A percentile compares a stretch with the other conserved stretches of the same genome.
phyloP scores from a whole-genome alignment of 30 jellyfish, hydroid and myxozoan species.

The Pelagia noctiluca region DNA sequence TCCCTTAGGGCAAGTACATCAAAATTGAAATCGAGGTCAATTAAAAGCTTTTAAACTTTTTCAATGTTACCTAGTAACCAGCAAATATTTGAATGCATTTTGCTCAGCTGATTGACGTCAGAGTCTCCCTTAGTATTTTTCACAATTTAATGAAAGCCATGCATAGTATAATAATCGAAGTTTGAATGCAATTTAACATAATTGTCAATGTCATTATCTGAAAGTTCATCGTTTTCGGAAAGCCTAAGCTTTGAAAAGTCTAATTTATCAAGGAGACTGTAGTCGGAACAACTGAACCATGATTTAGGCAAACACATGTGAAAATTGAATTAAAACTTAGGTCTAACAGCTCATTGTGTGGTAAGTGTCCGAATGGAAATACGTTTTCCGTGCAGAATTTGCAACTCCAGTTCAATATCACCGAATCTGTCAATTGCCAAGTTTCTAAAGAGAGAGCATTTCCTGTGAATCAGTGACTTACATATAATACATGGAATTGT shows the following conservation, averaged over 20 bases:
- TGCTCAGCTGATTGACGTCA: constrained; percentile 1
- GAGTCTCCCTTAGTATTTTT: not conserved
- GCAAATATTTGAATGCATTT: not conserved
- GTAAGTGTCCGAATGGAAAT: not conserved
- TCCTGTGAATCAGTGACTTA: not conserved
- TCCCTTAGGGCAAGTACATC: not conserved
- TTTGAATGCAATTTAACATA: not conserved
- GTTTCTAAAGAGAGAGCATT: constrained; percentile 1
- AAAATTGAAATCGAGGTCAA: not conserved
- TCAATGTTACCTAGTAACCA: not conserved
- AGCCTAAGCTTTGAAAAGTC: constrained; percentile 1
- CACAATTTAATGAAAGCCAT: not conserved
- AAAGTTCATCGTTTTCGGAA: not conserved
- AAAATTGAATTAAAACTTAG: not conserved
- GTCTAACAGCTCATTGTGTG: not conserved
- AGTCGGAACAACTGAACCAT: not conserved
- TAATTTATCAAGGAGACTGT: not conserved
- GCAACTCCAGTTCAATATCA: not conserved
- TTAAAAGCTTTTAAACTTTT: not conserved
- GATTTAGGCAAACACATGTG: not conserved
- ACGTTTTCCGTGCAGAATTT: not conserved
- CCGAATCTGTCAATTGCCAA: not conserved
- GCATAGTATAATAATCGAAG: not conserved
- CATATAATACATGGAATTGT: not conserved
- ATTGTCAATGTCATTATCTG: not conserved